These are phyloP conservation scores for Campoplex capitator DNA, from an alignment of 2,888 invertebrate genomes.

Conservation along the genomic window DNA sequence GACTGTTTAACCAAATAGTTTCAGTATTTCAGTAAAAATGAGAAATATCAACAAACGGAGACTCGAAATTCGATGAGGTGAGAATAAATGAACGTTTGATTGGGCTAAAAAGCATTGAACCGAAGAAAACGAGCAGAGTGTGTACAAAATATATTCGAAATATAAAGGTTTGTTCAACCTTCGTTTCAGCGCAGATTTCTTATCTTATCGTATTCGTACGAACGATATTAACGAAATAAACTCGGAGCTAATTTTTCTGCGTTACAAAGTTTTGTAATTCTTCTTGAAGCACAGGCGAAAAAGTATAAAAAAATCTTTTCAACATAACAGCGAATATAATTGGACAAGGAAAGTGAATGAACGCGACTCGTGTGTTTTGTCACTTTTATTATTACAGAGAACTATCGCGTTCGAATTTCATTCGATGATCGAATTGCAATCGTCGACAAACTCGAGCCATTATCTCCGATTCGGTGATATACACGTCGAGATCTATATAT, in stretches of 20 bases:
- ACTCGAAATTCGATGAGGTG: neutral
- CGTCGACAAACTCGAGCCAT: slow-evolving; percentile 9
- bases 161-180: slow-evolving; percentile 10
- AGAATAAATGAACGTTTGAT: neutral
- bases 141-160: neutral
- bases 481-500: slow-evolving; percentile 1
- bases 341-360: neutral
- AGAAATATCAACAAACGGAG: neutral
- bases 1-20: neutral
- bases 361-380: neutral
- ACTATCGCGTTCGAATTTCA: neutral
- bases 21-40: neutral
- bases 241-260: neutral
- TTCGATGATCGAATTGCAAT: slow-evolving; percentile 5
- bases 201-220: slow-evolving; percentile 33
- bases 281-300: neutral
- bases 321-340: neutral
- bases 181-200: slow-evolving; percentile 5
- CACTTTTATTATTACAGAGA: neutral
- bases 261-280: neutral
- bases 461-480: slow-evolving; percentile 33
- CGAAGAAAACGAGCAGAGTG: neutral
- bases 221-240: neutral
- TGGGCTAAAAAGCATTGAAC: slow-evolving; percentile 17
- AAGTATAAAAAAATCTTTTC: neutral